phyloP scores from a whole-genome alignment of 2,113 vertebrate genomes.

The Elachura formosa region DNA sequence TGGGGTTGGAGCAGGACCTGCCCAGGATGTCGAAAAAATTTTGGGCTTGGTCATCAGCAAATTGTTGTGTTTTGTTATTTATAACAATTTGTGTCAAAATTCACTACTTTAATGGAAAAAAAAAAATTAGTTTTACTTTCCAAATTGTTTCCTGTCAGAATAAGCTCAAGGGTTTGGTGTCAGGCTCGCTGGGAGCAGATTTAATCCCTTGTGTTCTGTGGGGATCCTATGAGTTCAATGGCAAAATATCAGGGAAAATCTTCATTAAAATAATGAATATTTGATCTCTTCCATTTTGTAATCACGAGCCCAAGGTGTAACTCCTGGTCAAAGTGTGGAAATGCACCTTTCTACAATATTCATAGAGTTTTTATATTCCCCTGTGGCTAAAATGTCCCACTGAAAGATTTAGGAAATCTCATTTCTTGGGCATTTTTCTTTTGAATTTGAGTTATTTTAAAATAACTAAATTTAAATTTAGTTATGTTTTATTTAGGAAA shows the following conservation, averaged over 20 bases:
- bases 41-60: background rate
- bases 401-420: background rate
- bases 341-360: background rate
- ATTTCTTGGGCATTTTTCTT: background rate
- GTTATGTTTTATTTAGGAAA: no score
- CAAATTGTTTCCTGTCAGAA: background rate
- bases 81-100: background rate
- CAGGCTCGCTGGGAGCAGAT: background rate
- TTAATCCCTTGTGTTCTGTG: fast-evolving
- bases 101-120: background rate
- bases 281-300: background rate
- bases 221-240: fast-evolving
- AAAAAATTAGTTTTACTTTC: background rate
- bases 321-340: background rate
- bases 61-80: background rate
- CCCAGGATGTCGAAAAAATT: background rate
- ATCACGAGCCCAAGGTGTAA: background rate
- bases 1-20: background rate
- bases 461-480: no score
- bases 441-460: background rate
- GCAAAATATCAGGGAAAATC: background rate
- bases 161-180: background rate
- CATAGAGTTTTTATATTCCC: background rate
- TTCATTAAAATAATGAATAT: background rate
- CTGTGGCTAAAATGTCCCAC: background rate